Conservation (phyloP, 1,140 invertebrate genomes). For the Zelostemma sp. region DNA sequence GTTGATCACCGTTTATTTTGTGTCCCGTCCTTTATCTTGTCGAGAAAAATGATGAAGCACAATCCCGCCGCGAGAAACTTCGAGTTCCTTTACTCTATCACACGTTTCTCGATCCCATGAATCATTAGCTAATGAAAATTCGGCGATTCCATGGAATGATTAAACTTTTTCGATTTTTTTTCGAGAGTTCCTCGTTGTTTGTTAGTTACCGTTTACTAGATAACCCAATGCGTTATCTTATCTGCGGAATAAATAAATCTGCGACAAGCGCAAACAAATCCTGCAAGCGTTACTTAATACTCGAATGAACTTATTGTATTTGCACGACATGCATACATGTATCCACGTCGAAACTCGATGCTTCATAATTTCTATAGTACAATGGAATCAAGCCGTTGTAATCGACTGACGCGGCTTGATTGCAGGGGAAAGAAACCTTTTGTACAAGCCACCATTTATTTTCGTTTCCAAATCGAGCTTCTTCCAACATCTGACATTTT, state of each 20-base stretch:
- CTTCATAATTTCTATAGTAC: constrained; percentile 25
- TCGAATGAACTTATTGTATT: constrained; percentile 23
- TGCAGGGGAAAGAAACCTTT: constrained; percentile 21
- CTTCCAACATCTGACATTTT: background rate
- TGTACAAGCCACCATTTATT: constrained; percentile 20
- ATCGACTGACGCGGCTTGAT: constrained; percentile 30
- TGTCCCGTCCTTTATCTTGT: constrained; percentile 10
- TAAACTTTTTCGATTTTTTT: too few species aligned
- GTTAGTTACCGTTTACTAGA: too few species aligned
- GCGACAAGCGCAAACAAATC: constrained; percentile 1
- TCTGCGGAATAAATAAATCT: background rate
- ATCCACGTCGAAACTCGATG: constrained; percentile 20
- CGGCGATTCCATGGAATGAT: too few species aligned
- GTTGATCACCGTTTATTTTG: constrained; percentile 14
- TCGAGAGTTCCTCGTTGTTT: too few species aligned
- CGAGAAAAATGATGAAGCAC: constrained; percentile 12
- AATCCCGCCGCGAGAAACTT: background rate
- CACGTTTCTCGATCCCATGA: too few species aligned
- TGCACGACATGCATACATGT: constrained; percentile 10
- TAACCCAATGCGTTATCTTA: background rate
- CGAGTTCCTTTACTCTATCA: too few species aligned
- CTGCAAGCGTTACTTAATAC: constrained; percentile 29
- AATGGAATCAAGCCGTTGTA: constrained; percentile 27
- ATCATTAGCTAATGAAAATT: too few species aligned
- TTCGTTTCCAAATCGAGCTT: too few species aligned